Conservation (phyloP, 2,113 vertebrate genomes). For the Poecile atricapillus region DNA sequence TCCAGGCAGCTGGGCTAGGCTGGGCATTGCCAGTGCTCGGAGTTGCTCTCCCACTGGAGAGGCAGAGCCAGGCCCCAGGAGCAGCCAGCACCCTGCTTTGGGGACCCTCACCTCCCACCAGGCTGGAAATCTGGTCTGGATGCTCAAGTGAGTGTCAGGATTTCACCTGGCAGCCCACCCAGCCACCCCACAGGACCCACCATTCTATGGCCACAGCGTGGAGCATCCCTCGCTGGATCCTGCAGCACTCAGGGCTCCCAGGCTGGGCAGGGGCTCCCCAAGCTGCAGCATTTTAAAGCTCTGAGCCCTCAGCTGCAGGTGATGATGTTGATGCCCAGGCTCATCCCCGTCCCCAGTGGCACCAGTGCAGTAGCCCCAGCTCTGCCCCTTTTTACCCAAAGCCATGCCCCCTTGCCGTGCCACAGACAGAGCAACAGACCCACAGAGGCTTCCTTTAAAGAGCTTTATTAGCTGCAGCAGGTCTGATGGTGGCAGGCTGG, state of each 20-base stretch:
- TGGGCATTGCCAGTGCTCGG: accelerated
- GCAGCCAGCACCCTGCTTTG: neutral
- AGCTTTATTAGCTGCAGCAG: constrained; percentile 73
- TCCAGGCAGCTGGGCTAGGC: neutral
- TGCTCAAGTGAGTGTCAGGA: neutral
- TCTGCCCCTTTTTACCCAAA: neutral
- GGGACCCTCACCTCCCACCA: neutral
- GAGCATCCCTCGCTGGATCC: accelerated
- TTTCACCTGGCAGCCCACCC: neutral
- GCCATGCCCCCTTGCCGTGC: accelerated
- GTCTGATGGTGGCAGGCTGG: constrained; percentile 55
- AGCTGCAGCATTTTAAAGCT: neutral
- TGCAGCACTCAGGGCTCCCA: neutral
- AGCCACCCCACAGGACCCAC: neutral
- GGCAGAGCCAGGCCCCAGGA: neutral
- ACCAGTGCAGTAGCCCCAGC: neutral
- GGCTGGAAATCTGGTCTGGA: neutral
- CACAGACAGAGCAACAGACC: neutral
- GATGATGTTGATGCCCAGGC: too few species aligned
- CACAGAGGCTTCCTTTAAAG: constrained; percentile 2
- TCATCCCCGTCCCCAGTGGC: too few species aligned
- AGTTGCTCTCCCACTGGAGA: neutral
- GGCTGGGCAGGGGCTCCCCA: neutral
- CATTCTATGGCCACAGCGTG: accelerated
- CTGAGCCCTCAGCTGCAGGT: neutral